Conservation (phyloP, 1,140 invertebrate genomes). For the Bombus soroeensis region DNA sequence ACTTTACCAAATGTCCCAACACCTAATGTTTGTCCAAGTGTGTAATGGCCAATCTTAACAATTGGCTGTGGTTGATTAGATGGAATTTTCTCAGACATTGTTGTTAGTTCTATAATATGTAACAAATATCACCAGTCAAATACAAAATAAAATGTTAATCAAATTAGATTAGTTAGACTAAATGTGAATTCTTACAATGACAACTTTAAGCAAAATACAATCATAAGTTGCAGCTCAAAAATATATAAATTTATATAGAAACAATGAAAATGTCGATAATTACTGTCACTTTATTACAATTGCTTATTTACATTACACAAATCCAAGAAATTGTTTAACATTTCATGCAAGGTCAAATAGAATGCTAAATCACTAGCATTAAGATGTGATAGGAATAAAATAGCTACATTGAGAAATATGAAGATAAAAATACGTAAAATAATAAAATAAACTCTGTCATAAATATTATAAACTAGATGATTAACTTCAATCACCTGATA, state of each 20-base stretch:
- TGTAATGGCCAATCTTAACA: constrained; percentile 97
- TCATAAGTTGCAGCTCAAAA: background rate
- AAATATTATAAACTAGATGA: constrained; percentile 14
- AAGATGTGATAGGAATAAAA: background rate
- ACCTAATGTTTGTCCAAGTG: constrained; percentile 94
- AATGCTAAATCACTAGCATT: background rate
- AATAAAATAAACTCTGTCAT: background rate
- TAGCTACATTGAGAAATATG: background rate
- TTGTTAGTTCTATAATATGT: constrained; percentile 28
- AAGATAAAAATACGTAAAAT: background rate
- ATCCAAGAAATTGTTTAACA: background rate
- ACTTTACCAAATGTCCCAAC: constrained; percentile 98
- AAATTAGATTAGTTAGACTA: background rate
- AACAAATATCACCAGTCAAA: background rate
- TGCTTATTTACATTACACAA: constrained; percentile 18
- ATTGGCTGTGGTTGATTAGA: constrained; percentile 87
- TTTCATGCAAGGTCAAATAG: constrained; percentile 32
- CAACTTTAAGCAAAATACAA: background rate
- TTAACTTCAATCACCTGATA: constrained; percentile 56
- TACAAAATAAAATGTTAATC: background rate
- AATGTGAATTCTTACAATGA: background rate
- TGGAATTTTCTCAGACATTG: constrained; percentile 85
- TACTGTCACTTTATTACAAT: background rate
- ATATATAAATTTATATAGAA: background rate
- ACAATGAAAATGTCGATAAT: background rate